A percentile compares a stretch with the other conserved stretches of the same genome.
These are phyloP conservation scores for Eptatretus burgeri DNA, from an alignment of 2,113 vertebrate genomes.

Conservation along the genomic window DNA sequence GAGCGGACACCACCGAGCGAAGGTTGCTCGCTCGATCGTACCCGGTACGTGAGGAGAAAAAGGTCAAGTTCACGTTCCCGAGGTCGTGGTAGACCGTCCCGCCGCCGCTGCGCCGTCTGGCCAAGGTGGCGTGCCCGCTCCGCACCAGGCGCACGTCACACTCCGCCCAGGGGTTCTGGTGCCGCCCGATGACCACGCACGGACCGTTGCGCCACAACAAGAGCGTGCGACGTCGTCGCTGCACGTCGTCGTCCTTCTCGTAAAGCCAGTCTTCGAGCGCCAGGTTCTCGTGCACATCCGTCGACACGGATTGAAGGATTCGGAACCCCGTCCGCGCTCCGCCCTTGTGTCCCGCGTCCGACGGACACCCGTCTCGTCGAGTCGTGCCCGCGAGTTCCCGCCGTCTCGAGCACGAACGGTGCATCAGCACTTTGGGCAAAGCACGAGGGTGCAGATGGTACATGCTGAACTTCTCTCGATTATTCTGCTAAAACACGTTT, in stretches of 20 bases:
- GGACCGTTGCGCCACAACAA: conserved; percentile 56
- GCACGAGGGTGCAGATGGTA: too few relatives aligned
- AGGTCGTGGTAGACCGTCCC: conserved; percentile 71
- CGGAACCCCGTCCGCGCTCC: conserved; percentile 9
- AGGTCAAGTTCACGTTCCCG: conserved; percentile 85
- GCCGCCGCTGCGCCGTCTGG: conserved; percentile 62
- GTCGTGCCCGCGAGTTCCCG: too few relatives aligned
- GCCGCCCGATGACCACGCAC: conserved; percentile 54
- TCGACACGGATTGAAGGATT: conserved; percentile 39
- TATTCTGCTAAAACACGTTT: too few relatives aligned
- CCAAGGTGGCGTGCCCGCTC: conserved; percentile 28
- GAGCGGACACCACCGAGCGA: conserved; percentile 29
- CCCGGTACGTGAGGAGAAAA: conserved; percentile 44
- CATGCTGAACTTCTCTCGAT: too few relatives aligned
- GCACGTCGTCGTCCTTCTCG: conserved; percentile 12
- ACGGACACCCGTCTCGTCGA: too few relatives aligned
- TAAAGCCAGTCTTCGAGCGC: conserved; percentile 86
- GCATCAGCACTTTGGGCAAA: too few relatives aligned
- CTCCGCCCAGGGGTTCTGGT: conserved; percentile 86
- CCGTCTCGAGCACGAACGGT: too few relatives aligned
- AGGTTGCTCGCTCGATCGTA: conserved; percentile 52
- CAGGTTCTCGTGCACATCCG: conserved; percentile 45
- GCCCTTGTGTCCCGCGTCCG: not conserved
- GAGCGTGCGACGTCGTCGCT: conserved; percentile 22
- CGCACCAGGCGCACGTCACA: conserved; percentile 35